Conservation (phyloP, 1,140 invertebrate genomes). For the Matsumurasca onukii region DNA sequence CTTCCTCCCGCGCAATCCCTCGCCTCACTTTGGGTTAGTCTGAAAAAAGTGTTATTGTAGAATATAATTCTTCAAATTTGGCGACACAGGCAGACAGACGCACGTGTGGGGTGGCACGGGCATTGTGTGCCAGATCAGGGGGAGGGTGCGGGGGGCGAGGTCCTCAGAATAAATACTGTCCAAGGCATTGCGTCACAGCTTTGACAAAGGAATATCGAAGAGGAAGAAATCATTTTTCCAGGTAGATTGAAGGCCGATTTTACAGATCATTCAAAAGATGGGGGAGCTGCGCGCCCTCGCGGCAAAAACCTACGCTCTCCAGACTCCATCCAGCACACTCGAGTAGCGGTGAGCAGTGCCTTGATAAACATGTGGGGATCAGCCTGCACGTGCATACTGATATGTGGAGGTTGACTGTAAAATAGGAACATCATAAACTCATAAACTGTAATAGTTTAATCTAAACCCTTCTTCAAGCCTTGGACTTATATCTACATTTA, state of each 20-base stretch:
- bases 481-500: too few relatives aligned
- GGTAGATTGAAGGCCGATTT: constrained; percentile 13
- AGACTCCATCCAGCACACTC: too few relatives aligned
- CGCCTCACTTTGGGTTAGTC: too few relatives aligned
- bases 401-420: too few relatives aligned
- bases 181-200: constrained; percentile 12
- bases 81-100: too few relatives aligned
- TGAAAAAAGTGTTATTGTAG: background rate
- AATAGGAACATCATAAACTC: too few relatives aligned
- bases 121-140: background rate
- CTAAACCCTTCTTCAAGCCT: too few relatives aligned
- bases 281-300: background rate
- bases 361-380: too few relatives aligned
- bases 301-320: background rate
- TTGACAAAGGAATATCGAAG: constrained; percentile 14
- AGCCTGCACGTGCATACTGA: too few relatives aligned
- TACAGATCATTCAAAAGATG: constrained; percentile 11
- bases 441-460: too few relatives aligned
- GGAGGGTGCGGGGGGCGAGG: background rate
- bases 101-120: background rate
- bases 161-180: constrained; percentile 10
- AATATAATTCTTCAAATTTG: constrained; percentile 16
- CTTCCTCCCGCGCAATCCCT: too few relatives aligned
- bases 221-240: constrained; percentile 15
- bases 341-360: too few relatives aligned